Evolutionary conservation across 2,797 vertebrate genomes (phyloP).

Genomic region (Sebastes trivittatus): DNA sequence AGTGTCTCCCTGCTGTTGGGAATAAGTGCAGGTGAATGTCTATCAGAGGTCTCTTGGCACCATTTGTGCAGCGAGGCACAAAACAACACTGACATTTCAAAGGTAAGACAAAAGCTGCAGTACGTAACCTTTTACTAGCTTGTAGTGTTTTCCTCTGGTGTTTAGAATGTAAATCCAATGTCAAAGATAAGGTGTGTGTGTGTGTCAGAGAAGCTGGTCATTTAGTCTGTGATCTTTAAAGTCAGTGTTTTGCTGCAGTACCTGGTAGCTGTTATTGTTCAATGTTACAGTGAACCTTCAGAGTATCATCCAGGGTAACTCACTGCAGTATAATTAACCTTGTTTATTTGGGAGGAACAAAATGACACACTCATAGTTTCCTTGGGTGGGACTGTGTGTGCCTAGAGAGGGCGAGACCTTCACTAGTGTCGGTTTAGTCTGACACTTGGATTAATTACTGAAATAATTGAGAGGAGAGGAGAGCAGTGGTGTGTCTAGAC

Average conservation of each 20-base stretch:
- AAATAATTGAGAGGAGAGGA: not conserved
- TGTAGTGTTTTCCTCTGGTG: slow-evolving; percentile 1
- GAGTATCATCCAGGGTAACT: not conserved
- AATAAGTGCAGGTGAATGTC: slow-evolving; percentile 31
- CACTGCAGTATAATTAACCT: slow-evolving; percentile 26
- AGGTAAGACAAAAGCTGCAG: slow-evolving; percentile 35
- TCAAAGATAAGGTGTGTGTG: not conserved
- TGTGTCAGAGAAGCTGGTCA: not conserved
- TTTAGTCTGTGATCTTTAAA: slow-evolving; percentile 2
- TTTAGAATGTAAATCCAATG: slow-evolving; percentile 3
- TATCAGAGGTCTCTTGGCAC: slow-evolving; percentile 30
- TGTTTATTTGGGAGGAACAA: slow-evolving; percentile 7
- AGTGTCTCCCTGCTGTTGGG: slow-evolving; percentile 17
- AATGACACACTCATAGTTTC: slow-evolving; percentile 17
- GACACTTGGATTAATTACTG: slow-evolving; percentile 29
- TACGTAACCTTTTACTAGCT: slow-evolving; percentile 40
- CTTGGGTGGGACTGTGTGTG: slow-evolving; percentile 12
- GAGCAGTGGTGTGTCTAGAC: not conserved
- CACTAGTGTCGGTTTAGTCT: slow-evolving; percentile 17
- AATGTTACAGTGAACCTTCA: not conserved
- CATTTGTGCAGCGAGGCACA: slow-evolving; percentile 28
- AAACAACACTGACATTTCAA: slow-evolving; percentile 67
- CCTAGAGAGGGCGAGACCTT: slow-evolving; percentile 22
- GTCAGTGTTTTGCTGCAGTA: not conserved
- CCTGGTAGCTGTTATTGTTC: not conserved